Conservation (phyloP, 2,888 invertebrate species). For the Phaedon cochleariae region DNA sequence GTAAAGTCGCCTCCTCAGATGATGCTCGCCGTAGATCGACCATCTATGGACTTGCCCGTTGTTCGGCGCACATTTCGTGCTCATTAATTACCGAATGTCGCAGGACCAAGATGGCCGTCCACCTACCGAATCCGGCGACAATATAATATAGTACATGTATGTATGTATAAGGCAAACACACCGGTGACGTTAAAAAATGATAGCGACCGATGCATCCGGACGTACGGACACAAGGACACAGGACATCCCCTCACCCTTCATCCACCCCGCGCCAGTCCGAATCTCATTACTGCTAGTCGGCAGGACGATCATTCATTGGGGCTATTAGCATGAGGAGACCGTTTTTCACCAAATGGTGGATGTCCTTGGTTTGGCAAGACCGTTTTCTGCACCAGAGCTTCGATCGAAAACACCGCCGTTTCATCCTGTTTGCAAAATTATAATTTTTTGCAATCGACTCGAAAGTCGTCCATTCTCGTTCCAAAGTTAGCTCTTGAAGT, state of each 20-base stretch:
- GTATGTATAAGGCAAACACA: conserved; percentile 24
- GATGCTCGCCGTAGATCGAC: no score
- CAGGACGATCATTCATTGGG: conserved; percentile 28
- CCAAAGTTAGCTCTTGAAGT: no score
- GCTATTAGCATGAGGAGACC: not conserved
- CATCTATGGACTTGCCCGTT: not conserved
- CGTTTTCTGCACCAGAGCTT: not conserved
- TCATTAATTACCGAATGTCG: conserved; percentile 55
- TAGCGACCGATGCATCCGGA: conserved; percentile 41
- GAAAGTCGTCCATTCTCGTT: no score
- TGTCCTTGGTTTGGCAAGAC: not conserved
- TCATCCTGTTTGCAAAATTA: no score
- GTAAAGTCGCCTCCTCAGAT: no score
- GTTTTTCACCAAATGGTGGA: not conserved
- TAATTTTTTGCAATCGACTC: no score
- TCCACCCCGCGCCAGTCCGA: conserved; percentile 1
- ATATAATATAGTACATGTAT: not conserved
- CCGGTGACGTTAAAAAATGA: conserved; percentile 55
- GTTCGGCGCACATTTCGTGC: conserved; percentile 27
- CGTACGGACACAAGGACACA: conserved; percentile 28
- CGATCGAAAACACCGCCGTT: not conserved
- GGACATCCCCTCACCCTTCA: not conserved
- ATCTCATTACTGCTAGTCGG: conserved; percentile 30
- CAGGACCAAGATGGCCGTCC: conserved; percentile 51
- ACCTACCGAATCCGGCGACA: conserved; percentile 2